Evolutionary conservation across 2,888 invertebrate genomes (phyloP), one percentile per base, ranked within the genome.

Genomic region (Stratiomys singularior): DNA sequence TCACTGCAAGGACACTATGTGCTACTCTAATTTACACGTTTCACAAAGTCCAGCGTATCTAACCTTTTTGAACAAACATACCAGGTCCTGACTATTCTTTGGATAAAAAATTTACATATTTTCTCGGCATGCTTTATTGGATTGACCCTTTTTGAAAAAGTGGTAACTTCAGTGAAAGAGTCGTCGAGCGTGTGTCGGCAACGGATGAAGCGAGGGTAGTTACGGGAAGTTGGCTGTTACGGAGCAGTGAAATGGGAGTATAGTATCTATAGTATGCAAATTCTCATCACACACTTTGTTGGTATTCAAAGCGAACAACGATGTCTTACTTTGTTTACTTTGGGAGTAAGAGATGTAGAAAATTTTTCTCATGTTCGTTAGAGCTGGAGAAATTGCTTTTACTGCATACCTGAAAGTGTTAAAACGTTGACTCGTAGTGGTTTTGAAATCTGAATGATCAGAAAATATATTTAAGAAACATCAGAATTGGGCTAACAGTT

Each of bases 101-200:
- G 74, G 37, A 74, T 74, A 74, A 74, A 74, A 74, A 74, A 74
- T 74, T 74, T 74, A 74, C 74, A 74, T 74, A 74, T 74, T 74
- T 74, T 74, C 30, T 60, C 60, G 60, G 74, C 23, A 60, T 74
- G 58, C 58, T 74, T 60, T 74, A 74, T 74, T 74, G 30, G 74
- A 60, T 74, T 74, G 74, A 74, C 74, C 74, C 74, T 74, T 74
- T 74, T 72, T 72, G 37, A 58, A 60, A 37, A 74, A 69, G 47
- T 30, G 46, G 69, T 47, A 69, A 46, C 69, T 69, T 46, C 69
- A 46, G 47, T 46, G 25, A 47, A 46, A 1, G 13, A 23, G 52
- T 18, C 52, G 18, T 28, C 18, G 46, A 23, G 18, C 46, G 37
- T 21, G 13, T n/a, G 21, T 37, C 9, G 37, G 37, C 37, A 5